Evolutionary conservation across 2,888 invertebrate genomes (phyloP).

Genomic region (Belgica antarctica): DNA sequence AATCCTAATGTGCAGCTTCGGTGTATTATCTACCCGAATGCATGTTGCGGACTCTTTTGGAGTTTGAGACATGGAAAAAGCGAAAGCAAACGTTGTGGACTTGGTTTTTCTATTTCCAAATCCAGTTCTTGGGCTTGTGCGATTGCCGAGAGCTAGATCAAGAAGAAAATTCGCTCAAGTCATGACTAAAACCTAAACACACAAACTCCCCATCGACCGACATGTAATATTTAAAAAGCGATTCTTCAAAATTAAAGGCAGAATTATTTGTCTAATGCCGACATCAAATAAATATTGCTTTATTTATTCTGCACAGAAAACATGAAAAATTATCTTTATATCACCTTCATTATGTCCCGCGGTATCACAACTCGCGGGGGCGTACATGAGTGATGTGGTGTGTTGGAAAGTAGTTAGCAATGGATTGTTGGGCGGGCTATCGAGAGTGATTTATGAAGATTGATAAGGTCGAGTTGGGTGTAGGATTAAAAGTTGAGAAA

Average conservation of each 20-base stretch:
- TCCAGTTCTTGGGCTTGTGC: constrained; percentile 21
- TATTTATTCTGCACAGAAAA: background rate
- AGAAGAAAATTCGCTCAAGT: background rate
- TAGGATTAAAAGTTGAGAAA: too few species aligned
- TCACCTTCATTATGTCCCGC: background rate
- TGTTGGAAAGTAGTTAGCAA: too few species aligned
- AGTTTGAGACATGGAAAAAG: constrained; percentile 15
- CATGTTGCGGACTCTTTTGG: background rate
- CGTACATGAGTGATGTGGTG: too few species aligned
- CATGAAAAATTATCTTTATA: constrained; percentile 18
- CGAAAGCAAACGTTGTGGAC: constrained; percentile 15
- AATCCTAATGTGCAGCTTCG: background rate
- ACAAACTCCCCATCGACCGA: background rate
- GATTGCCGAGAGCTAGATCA: background rate
- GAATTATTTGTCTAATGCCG: constrained; percentile 37
- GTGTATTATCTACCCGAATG: constrained; percentile 9
- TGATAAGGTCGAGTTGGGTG: too few species aligned
- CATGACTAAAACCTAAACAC: constrained; percentile 9
- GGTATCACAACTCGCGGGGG: too few species aligned
- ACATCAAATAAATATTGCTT: constrained; percentile 22
- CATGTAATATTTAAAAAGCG: constrained; percentile 30
- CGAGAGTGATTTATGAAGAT: too few species aligned
- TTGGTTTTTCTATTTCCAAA: background rate
- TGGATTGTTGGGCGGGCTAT: too few species aligned
- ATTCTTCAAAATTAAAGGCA: constrained; percentile 35